A percentile compares a stretch with the other conserved stretches of the same genome.
phyloP scores from a whole-genome alignment of 2,888 invertebrate species.

The Tupiocoris notatus region DNA sequence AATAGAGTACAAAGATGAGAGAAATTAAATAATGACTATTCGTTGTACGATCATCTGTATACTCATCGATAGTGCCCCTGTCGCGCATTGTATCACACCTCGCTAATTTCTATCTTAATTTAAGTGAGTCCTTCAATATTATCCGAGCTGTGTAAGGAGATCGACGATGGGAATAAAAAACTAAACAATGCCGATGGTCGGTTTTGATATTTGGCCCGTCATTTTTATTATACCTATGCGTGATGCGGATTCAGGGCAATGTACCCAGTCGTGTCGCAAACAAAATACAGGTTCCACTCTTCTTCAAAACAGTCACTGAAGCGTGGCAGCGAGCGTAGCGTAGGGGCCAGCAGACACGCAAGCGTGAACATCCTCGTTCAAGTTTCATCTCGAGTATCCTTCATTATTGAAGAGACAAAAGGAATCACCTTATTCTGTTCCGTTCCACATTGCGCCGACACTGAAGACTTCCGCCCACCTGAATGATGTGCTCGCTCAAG shows the following conservation, averaged over 20 bases:
- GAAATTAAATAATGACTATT: too few species aligned
- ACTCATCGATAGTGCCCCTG: too few species aligned
- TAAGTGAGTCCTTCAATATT: too few species aligned
- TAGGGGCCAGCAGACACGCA: not conserved
- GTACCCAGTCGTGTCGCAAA: not conserved
- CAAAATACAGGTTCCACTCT: not conserved
- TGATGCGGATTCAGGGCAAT: not conserved
- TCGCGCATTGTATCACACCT: too few species aligned
- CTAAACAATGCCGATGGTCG: too few species aligned
- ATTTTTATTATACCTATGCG: not conserved
- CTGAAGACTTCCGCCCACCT: not conserved
- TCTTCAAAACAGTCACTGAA: not conserved
- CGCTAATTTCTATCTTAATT: too few species aligned
- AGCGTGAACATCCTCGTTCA: not conserved
- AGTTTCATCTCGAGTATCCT: not conserved
- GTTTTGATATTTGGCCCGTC: too few species aligned
- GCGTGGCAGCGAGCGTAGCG: not conserved
- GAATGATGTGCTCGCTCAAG: not conserved
- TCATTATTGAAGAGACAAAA: not conserved
- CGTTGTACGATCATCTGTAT: too few species aligned
- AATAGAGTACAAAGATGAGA: too few species aligned
- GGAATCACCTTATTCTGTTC: not conserved
- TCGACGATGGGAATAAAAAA: too few species aligned
- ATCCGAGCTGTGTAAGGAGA: too few species aligned
- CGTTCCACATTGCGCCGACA: not conserved